Conservation (phyloP, 2,797 vertebrate species). For the Arctocebus calabarensis region DNA sequence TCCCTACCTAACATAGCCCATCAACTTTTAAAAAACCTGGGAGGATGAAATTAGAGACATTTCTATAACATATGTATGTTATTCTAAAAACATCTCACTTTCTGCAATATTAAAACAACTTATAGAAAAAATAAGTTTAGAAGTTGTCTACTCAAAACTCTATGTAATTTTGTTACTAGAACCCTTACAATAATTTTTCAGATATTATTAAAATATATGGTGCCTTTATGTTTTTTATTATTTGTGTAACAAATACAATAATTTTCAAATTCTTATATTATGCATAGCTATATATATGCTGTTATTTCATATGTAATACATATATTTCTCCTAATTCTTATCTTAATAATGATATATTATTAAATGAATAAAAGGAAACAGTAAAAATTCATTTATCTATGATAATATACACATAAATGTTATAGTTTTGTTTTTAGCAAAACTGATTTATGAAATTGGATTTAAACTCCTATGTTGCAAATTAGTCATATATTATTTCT, state of each 20-base stretch:
- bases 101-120: background rate
- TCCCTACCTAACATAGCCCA: conserved; percentile 7
- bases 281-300: too few species aligned
- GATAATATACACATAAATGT: background rate
- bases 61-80: background rate
- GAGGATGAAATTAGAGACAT: background rate
- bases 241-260: background rate
- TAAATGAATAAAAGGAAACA: background rate
- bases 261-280: background rate
- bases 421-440: background rate
- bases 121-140: background rate
- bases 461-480: background rate
- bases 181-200: background rate
- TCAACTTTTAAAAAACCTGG: background rate
- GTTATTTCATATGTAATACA: background rate
- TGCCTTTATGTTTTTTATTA: background rate
- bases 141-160: background rate
- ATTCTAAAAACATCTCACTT: conserved; percentile 1
- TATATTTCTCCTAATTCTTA: background rate
- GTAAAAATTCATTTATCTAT: background rate
- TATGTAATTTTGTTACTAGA: background rate
- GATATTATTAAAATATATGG: background rate
- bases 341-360: background rate
- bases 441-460: background rate
- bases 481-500: background rate